These are phyloP conservation scores for Oxytorus armatus DNA, from an alignment of 2,888 invertebrate genomes.

Conservation along the genomic window DNA sequence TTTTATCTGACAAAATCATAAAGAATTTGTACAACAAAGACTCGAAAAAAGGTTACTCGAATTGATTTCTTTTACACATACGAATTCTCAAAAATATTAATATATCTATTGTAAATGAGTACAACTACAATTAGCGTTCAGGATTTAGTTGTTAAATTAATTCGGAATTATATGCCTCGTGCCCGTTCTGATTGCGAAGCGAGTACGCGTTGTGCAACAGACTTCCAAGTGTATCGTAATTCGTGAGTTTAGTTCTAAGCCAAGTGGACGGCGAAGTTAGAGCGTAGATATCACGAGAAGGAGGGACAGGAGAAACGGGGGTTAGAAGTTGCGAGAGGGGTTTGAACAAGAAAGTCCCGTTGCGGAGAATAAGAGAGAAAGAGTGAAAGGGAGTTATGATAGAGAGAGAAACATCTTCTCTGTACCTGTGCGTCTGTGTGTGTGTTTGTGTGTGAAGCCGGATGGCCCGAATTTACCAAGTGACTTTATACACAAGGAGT, in stretches of 20 bases:
- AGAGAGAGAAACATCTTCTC: neutral
- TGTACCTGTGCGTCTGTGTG: too few species aligned
- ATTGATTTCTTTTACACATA: neutral
- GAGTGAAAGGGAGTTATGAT: too few species aligned
- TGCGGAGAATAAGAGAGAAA: slow-evolving; percentile 5
- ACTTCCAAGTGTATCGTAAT: slow-evolving; percentile 49
- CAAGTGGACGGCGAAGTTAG: slow-evolving; percentile 44
- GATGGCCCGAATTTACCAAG: slow-evolving; percentile 53
- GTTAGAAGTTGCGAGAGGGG: neutral
- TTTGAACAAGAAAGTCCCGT: neutral
- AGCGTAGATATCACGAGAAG: slow-evolving; percentile 34
- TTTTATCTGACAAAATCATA: too few species aligned
- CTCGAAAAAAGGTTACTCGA: too few species aligned
- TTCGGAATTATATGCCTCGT: too few species aligned
- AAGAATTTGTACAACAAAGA: too few species aligned
- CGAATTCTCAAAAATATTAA: too few species aligned
- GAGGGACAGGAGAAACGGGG: neutral
- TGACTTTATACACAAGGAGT: slow-evolving; percentile 41
- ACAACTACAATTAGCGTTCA: too few species aligned
- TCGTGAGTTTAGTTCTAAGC: slow-evolving; percentile 41
- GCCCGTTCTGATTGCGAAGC: too few species aligned
- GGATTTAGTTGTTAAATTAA: too few species aligned
- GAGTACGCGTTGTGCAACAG: slow-evolving; percentile 31
- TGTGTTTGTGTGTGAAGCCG: slow-evolving; percentile 23
- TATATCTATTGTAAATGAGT: too few species aligned